phyloP scores from a whole-genome alignment of 2,888 invertebrate species.

The Phengaris arion region DNA sequence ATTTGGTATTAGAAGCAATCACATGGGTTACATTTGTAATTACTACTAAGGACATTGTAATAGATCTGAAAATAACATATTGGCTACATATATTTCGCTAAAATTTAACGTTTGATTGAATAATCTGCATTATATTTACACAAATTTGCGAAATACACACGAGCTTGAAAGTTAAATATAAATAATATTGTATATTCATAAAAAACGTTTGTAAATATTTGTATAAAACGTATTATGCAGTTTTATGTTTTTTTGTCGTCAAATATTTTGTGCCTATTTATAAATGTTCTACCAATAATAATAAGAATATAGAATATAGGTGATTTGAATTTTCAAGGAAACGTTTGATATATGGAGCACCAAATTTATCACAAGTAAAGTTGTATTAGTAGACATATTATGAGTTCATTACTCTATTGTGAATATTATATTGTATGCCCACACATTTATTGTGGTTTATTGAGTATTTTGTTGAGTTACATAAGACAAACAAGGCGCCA shows the following conservation, averaged over 20 bases:
- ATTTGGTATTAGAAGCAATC: neutral
- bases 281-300: neutral
- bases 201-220: neutral
- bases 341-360: neutral
- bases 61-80: no score
- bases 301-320: neutral
- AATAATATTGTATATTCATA: neutral
- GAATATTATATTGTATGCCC: no score
- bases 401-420: no score
- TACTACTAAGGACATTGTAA: no score
- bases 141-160: neutral
- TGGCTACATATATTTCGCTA: no score
- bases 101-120: neutral
- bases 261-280: neutral
- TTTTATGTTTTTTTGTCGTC: neutral
- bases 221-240: slow-evolving; percentile 4
- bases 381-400: no score
- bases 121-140: neutral
- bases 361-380: no score
- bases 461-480: no score
- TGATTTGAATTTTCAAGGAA: neutral
- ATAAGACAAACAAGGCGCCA: no score
- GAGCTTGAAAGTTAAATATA: neutral
- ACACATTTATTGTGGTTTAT: no score
- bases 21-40: no score